These are phyloP conservation scores for Strigamia crassipes DNA, from an alignment of 2,888 invertebrate species.

Conservation along the genomic window DNA sequence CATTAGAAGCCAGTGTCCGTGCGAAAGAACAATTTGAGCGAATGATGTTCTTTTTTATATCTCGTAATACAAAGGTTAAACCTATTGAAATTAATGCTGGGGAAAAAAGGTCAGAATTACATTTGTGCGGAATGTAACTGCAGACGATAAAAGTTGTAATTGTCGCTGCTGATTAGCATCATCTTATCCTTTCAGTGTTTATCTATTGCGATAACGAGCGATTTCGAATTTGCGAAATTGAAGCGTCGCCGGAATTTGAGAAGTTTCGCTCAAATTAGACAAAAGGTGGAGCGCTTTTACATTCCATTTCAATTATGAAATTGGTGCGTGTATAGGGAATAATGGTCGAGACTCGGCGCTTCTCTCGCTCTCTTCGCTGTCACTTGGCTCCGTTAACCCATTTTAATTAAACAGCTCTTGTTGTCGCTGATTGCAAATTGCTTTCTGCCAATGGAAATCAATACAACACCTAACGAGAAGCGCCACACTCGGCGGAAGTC, in stretches of 20 bases:
- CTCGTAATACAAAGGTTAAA: neutral
- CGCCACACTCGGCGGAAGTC: neutral
- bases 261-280: neutral
- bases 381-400: slow-evolving; percentile 14
- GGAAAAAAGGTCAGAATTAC: too few relatives aligned
- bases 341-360: neutral
- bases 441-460: slow-evolving; percentile 34
- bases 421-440: slow-evolving; percentile 34
- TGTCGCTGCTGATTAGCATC: neutral
- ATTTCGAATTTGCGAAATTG: neutral
- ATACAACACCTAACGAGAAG: slow-evolving; percentile 25
- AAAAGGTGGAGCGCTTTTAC: neutral
- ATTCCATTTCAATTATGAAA: slow-evolving; percentile 32
- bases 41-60: neutral
- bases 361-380: neutral
- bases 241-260: neutral
- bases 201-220: neutral
- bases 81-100: neutral
- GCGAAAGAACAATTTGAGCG: neutral
- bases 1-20: neutral
- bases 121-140: too few relatives aligned
- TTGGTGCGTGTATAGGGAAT: neutral
- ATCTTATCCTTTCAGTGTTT: neutral
- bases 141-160: neutral
- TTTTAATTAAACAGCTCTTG: slow-evolving; percentile 36